Evolutionary conservation across 2,888 invertebrate genomes (phyloP).

Genomic region (Exocentrus adspersus): DNA sequence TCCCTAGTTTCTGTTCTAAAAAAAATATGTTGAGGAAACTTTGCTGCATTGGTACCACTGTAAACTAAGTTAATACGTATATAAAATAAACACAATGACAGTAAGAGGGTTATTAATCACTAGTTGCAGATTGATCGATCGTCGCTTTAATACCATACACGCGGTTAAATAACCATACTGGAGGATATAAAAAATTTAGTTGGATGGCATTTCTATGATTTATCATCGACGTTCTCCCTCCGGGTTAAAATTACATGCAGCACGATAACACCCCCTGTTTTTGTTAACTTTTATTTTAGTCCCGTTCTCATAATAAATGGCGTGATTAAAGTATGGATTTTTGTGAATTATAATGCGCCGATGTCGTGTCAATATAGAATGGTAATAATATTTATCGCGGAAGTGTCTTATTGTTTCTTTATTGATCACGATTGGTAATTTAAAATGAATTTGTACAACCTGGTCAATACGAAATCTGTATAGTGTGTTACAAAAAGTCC

Average conservation of each 20-base stretch:
- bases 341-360: slow-evolving; percentile 9
- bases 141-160: not conserved
- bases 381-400: slow-evolving; percentile 7
- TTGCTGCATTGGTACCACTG: not conserved
- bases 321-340: slow-evolving; percentile 21
- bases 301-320: slow-evolving; percentile 11
- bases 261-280: slow-evolving; percentile 18
- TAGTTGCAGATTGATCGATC: slow-evolving; percentile 1
- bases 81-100: not conserved
- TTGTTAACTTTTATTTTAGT: slow-evolving; percentile 9
- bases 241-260: not conserved
- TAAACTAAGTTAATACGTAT: not conserved
- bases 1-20: too few relatives aligned
- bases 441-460: not conserved
- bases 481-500: too few relatives aligned
- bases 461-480: too few relatives aligned
- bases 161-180: slow-evolving; percentile 5
- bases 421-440: not conserved
- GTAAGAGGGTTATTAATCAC: slow-evolving; percentile 11
- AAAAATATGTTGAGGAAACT: not conserved
- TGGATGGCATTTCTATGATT: slow-evolving; percentile 15
- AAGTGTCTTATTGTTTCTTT: slow-evolving; percentile 10
- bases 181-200: slow-evolving; percentile 13
- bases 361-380: slow-evolving; percentile 11
- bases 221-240: not conserved